A percentile compares a stretch with the other conserved stretches of the same genome.
Conservation (phyloP, 2,888 invertebrate genomes). For the Tetranychus piercei region DNA sequence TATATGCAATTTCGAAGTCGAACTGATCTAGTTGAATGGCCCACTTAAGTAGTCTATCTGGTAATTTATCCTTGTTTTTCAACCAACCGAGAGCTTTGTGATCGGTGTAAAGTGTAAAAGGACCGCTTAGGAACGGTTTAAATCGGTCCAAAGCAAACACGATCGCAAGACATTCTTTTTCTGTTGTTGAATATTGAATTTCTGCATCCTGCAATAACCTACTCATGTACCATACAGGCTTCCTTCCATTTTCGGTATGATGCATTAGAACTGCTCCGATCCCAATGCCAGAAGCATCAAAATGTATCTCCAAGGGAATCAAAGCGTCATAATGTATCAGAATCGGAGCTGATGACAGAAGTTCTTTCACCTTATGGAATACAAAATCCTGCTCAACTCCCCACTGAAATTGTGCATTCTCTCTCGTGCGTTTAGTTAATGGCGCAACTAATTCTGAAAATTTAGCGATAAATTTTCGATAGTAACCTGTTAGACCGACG, state of each 20-base stretch:
- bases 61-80: neutral
- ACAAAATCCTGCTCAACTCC: neutral
- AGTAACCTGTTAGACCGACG: slow-evolving; percentile 3
- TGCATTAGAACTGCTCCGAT: neutral
- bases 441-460: neutral
- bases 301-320: slow-evolving; percentile 10
- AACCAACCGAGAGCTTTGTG: slow-evolving; percentile 12
- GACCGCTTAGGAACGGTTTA: neutral
- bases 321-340: slow-evolving; percentile 12
- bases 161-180: slow-evolving; percentile 11
- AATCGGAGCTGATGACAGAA: neutral
- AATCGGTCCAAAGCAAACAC: neutral
- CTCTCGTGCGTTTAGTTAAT: neutral
- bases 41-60: slow-evolving; percentile 9
- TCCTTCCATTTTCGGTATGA: neutral
- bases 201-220: neutral
- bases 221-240: neutral
- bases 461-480: slow-evolving; percentile 7
- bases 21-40: neutral
- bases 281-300: slow-evolving; percentile 14
- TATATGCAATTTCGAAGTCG: neutral
- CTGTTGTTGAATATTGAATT: slow-evolving; percentile 11
- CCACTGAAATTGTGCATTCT: neutral
- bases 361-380: neutral
- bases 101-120: slow-evolving; percentile 15